phyloP scores from a whole-genome alignment of 2,888 invertebrate species.

The Caenorhabditis wallacei region DNA sequence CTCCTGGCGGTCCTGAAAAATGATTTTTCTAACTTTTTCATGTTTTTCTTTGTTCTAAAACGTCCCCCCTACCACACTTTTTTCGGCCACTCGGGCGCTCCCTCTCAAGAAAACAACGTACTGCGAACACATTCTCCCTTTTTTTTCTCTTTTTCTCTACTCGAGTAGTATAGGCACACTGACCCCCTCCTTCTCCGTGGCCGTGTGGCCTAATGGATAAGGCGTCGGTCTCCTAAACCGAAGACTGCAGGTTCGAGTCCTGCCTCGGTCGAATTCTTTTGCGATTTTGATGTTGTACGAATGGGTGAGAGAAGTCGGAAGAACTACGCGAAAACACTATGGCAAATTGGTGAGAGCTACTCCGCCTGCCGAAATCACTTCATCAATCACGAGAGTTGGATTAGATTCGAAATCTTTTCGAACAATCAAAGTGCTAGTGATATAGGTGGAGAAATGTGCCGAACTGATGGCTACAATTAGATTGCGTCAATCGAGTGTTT shows the following conservation, averaged over 20 bases:
- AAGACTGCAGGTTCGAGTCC: conserved; percentile 81
- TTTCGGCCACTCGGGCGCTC: background rate
- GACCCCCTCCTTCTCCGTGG: conserved; percentile 28
- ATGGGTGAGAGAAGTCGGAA: conserved; percentile 15
- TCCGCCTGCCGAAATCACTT: conserved; percentile 54
- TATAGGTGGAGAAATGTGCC: conserved; percentile 39
- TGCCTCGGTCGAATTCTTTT: conserved; percentile 68
- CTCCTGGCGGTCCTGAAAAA: conserved; percentile 79
- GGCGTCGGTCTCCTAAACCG: conserved; percentile 82
- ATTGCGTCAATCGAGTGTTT: conserved; percentile 41
- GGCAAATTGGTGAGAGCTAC: conserved; percentile 49
- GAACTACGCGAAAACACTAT: conserved; percentile 5
- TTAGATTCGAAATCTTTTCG: conserved; percentile 58
- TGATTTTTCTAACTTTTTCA: background rate
- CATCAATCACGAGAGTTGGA: conserved; percentile 56
- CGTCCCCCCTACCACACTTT: background rate
- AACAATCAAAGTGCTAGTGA: conserved; percentile 61
- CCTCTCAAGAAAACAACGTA: conserved; percentile 38
- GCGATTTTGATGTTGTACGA: conserved; percentile 13
- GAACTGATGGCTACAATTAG: conserved; percentile 56
- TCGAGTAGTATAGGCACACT: conserved; percentile 40
- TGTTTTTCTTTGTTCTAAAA: background rate
- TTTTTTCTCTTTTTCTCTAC: conserved; percentile 14
- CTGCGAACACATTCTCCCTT: conserved; percentile 19
- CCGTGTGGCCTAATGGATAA: conserved; percentile 80